phyloP scores from a whole-genome alignment of 2,888 invertebrate species.

The Lepidochitona cinerea region DNA sequence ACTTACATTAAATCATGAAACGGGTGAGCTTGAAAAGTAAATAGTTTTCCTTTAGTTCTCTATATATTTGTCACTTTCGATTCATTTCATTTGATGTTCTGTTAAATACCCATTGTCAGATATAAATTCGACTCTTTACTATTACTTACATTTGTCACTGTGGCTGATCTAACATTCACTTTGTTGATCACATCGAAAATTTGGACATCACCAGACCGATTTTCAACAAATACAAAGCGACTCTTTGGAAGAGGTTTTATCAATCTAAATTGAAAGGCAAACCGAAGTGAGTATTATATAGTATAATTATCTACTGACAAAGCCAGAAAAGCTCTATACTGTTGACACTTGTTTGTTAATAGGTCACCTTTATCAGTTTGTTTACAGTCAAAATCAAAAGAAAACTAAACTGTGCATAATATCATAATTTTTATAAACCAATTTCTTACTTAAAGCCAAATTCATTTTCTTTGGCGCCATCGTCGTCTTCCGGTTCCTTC shows the following conservation, averaged over 20 bases:
- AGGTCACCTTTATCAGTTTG: too few relatives aligned
- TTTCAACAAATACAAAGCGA: conserved; percentile 32
- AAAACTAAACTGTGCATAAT: too few relatives aligned
- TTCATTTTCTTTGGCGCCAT: neutral
- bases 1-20: too few relatives aligned
- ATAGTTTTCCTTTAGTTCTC: neutral
- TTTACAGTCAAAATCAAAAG: too few relatives aligned
- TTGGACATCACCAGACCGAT: conserved; percentile 28
- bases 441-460: neutral
- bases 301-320: too few relatives aligned
- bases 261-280: too few relatives aligned
- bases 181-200: conserved; percentile 40
- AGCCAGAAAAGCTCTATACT: too few relatives aligned
- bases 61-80: neutral
- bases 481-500: neutral
- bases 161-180: conserved; percentile 28
- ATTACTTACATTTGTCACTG: conserved; percentile 22
- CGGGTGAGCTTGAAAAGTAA: neutral
- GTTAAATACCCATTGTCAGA: neutral
- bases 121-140: too few relatives aligned
- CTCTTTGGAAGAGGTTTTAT: conserved; percentile 24
- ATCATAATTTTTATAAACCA: too few relatives aligned
- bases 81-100: neutral
- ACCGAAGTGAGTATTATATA: too few relatives aligned
- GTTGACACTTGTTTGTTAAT: too few relatives aligned